These are phyloP conservation scores for Pomacea canaliculata DNA, from an alignment of 2,888 invertebrate genomes.

Conservation along the genomic window DNA sequence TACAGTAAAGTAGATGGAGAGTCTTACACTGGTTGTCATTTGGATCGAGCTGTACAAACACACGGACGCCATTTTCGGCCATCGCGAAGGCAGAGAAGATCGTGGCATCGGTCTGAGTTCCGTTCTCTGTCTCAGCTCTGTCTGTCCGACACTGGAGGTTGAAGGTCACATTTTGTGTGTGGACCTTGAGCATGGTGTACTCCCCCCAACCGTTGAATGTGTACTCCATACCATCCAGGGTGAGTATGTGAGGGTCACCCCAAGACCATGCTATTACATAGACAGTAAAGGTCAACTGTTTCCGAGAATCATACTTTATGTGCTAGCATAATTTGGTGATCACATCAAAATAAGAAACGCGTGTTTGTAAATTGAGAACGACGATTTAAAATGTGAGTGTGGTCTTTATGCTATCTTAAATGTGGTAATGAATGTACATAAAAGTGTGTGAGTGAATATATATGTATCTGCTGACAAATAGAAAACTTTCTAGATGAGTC, in stretches of 20 bases:
- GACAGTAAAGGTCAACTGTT: neutral
- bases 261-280: neutral
- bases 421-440: too few relatives aligned
- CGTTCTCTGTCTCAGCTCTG: constrained; percentile 24
- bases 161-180: constrained; percentile 16
- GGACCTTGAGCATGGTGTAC: constrained; percentile 32
- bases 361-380: too few relatives aligned
- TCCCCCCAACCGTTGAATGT: constrained; percentile 44
- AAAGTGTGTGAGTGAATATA: too few relatives aligned
- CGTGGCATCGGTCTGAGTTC: constrained; percentile 36
- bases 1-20: neutral
- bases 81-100: constrained; percentile 43
- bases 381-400: too few relatives aligned
- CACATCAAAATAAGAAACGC: too few relatives aligned
- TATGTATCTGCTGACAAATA: too few relatives aligned
- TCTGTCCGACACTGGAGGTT: constrained; percentile 37
- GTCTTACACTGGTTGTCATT: constrained; percentile 16
- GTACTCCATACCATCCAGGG: constrained; percentile 37
- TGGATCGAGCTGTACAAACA: constrained; percentile 36
- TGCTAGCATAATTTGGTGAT: too few relatives aligned
- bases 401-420: too few relatives aligned
- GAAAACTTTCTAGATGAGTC: too few relatives aligned
- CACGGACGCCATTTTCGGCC: constrained; percentile 23
- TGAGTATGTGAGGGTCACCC: constrained; percentile 45
- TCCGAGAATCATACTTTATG: too few relatives aligned